phyloP scores from a whole-genome alignment of 2,888 invertebrate species.

The Zaprionus obscuricornis region DNA sequence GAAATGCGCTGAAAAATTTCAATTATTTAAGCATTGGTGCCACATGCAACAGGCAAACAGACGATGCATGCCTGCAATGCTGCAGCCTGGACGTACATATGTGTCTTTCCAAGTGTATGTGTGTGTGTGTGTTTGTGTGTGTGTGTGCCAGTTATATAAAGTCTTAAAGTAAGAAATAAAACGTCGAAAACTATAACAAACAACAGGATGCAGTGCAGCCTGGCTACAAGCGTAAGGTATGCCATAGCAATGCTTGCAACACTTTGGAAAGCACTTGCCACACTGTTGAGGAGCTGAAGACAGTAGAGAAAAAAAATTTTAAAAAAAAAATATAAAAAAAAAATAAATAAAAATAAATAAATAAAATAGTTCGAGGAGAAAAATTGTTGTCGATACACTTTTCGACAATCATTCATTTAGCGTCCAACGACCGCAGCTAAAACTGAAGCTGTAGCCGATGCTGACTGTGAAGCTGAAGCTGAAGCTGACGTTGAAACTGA shows the following conservation, averaged over 20 bases:
- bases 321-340: too few relatives aligned
- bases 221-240: slow-evolving; percentile 5
- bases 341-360: too few relatives aligned
- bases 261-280: slow-evolving; percentile 61
- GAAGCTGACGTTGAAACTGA: not conserved
- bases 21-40: slow-evolving; percentile 56
- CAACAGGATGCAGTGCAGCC: slow-evolving; percentile 67
- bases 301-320: slow-evolving; percentile 1
- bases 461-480: slow-evolving; percentile 3
- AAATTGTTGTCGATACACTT: slow-evolving; percentile 81
- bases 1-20: slow-evolving; percentile 54
- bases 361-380: slow-evolving; percentile 46
- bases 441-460: slow-evolving; percentile 7
- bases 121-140: slow-evolving; percentile 22
- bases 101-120: slow-evolving; percentile 8
- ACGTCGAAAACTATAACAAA: slow-evolving; percentile 71
- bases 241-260: slow-evolving; percentile 16
- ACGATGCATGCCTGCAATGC: slow-evolving; percentile 11
- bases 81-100: slow-evolving; percentile 27
- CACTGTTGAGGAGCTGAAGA: slow-evolving; percentile 6
- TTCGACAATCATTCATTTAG: slow-evolving; percentile 82
- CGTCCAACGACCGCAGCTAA: slow-evolving; percentile 58
- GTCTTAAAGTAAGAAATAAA: slow-evolving; percentile 74
- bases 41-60: slow-evolving; percentile 10
- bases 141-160: slow-evolving; percentile 70